Evolutionary conservation across 2,797 vertebrate species (phyloP), one percentile per base, ranked within the genome.

Genomic region (Percopsis omiscomaycus): DNA sequence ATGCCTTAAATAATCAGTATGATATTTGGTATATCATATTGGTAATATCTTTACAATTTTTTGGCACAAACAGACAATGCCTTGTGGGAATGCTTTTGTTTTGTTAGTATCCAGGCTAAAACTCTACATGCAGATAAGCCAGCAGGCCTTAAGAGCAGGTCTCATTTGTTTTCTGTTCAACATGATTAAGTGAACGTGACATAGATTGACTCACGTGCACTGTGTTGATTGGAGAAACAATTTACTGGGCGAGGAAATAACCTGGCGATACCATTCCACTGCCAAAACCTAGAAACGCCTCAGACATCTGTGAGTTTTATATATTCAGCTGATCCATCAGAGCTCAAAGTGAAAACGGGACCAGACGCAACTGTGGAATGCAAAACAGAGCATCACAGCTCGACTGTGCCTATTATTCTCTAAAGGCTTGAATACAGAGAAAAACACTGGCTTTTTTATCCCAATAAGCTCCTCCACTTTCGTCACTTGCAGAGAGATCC

Each of bases 311-410:
- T 44, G 28, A 22, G 62, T 49, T 57, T 69, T 78, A 67, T 45
- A 22, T 2, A 50, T 55, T 61, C 42, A 64, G 55, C 57, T 66
- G 65, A 84, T 75, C 79, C 61, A 82, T 80, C 61, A 71, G 29
- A 58, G 47, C 71, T 77, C 59, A 77, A 69, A 80, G 80, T 62
- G 71, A 69, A 73, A 75, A 58, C 60, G 62, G 69, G 63, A 63
- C 22, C 46, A 14, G 48, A 58, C 47, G 67, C 74, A 64, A 72
- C 78, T 60, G 65, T 57, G n/a, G 52, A 78, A 84, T 84, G 63
- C 67, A 83, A 86, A 84, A 68, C 15, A 58, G 74, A 79, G 57
- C 55, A 16, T 58, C 16, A n/a, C 54, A 57, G 60, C 77, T 66
- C 5, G 62, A 68, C 55, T 37, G 55, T 9, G 59, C 72, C 69